Conservation (phyloP, 1,140 invertebrate species). For the Schlechtendalia chinensis region DNA sequence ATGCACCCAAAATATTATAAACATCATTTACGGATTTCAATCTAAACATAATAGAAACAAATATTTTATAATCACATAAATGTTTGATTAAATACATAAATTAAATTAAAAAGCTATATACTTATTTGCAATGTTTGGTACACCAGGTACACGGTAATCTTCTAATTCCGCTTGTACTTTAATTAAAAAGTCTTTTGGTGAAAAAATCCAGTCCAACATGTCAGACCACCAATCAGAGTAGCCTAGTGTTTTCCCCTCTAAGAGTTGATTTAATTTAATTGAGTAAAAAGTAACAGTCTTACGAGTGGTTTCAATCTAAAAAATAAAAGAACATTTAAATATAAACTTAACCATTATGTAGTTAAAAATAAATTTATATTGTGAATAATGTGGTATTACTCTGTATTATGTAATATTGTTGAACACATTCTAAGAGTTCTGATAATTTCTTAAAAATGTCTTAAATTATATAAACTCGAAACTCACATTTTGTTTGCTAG, state of each 20-base stretch:
- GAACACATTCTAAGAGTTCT: neutral
- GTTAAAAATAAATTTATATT: too few relatives aligned
- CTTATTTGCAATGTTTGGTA: constrained; percentile 38
- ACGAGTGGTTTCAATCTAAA: constrained; percentile 24
- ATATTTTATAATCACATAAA: neutral
- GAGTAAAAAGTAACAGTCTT: constrained; percentile 36
- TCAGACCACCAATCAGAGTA: constrained; percentile 53
- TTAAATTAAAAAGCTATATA: neutral
- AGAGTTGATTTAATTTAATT: constrained; percentile 6
- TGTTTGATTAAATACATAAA: neutral
- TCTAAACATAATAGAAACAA: constrained; percentile 49
- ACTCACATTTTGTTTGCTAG: constrained; percentile 52
- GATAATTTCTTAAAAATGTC: too few relatives aligned
- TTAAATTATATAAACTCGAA: too few relatives aligned
- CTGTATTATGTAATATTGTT: neutral
- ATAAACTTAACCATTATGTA: too few relatives aligned
- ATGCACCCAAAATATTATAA: constrained; percentile 57
- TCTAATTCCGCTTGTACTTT: constrained; percentile 43
- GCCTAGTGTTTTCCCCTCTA: constrained; percentile 39
- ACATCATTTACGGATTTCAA: constrained; percentile 56
- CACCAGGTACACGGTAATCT: constrained; percentile 36
- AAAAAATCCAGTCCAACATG: constrained; percentile 48
- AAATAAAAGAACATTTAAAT: neutral
- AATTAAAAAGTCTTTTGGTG: constrained; percentile 50
- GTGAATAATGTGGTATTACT: too few relatives aligned